Evolutionary conservation across 2,888 invertebrate species (phyloP), one percentile per base, ranked within the genome.

Genomic region (Caenorhabditis zanzibari): DNA sequence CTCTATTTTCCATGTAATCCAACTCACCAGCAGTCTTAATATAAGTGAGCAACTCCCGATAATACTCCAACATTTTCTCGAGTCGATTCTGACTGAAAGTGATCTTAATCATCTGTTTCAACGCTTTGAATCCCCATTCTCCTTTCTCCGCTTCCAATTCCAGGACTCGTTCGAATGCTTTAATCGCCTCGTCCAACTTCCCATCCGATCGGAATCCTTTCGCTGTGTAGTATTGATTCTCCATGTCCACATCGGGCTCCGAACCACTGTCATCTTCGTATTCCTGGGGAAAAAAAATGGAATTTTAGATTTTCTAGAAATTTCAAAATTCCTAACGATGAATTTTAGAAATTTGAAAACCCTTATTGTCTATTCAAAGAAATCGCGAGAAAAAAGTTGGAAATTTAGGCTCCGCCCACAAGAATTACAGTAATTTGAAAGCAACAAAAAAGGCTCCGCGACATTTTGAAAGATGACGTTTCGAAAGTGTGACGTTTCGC

Each of bases 71-170:
- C 97, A 97, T 97, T 93, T 97, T 96, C 86, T 95, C 95, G 93
- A 96, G 97, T 93, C 97, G 97, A 74, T 95, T 94, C 97, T 97
- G 93, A 94, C 96, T 96, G 93, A 99, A 99, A 93, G 98, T 97
- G 83, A 99, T 98, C 94, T 99, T 99, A 64, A 99, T 98, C 98
- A 99, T 99, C 93, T 99, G 99, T 93, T 99, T 99, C 19, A 99
- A 94, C 0, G 99, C 98, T 93, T 98, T 99, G 93, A 99, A 99
- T 0, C 99, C 99, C 99, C 99, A 99, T 94, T 99, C 99, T 73
- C 98, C 98, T 93, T 99, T 99, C 89, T 98, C 98, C 0, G 96
- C 97, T 93, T 99, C 99, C 83, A 99, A 94, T 92, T 98, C 98
- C 86, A 99, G 93, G 12, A 99, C 98, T 91, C 93, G 93, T 82